Conservation (phyloP, 2,797 vertebrate species). For the Smutsia gigantea region DNA sequence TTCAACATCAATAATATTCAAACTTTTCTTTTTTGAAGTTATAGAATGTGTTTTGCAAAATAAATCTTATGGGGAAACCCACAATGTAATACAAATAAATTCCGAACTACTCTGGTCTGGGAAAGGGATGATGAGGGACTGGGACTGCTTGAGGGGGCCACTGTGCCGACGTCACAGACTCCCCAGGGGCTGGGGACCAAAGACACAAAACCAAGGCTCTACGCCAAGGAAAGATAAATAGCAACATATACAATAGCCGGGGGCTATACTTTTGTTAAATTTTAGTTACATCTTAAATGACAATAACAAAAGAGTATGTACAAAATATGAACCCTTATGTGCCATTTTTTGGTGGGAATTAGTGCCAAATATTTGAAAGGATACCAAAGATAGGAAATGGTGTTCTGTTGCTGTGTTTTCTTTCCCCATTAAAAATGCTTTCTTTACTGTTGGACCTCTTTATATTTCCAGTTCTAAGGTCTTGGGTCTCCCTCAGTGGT, state of each 20-base stretch:
- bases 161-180: neutral
- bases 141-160: neutral
- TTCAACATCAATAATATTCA: neutral
- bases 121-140: neutral
- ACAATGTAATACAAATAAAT: neutral
- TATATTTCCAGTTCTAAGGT: neutral
- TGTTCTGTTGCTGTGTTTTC: neutral
- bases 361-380: neutral
- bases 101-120: neutral
- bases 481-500: neutral
- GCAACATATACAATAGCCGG: neutral
- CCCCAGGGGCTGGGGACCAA: neutral
- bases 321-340: neutral
- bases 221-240: neutral
- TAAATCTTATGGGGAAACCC: neutral
- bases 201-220: neutral
- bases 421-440: slow-evolving; percentile 11
- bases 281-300: slow-evolving; percentile 2
- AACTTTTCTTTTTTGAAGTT: neutral
- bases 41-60: neutral
- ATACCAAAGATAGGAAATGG: neutral
- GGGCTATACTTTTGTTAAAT: neutral
- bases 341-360: neutral
- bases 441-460: neutral
- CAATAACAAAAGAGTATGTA: neutral